Conservation (phyloP, 2,888 invertebrate species). For the Dastarcus helophoroides region DNA sequence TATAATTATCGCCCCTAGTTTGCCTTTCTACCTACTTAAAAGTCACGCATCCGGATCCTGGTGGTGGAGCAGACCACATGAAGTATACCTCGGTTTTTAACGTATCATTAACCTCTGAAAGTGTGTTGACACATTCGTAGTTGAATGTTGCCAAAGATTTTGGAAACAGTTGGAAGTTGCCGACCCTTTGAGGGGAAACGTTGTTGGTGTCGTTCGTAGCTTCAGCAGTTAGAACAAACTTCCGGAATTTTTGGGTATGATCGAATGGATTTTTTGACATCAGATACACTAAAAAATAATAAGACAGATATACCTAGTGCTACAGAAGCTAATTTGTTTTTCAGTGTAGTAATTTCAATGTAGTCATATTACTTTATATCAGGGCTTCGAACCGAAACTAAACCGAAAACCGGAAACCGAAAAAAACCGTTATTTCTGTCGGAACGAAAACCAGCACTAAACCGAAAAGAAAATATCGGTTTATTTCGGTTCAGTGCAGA, state of each 20-base stretch:
- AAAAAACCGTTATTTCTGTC: no score
- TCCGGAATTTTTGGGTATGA: conserved; percentile 62
- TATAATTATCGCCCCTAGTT: background rate
- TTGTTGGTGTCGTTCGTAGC: conserved; percentile 41
- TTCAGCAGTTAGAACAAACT: conserved; percentile 67
- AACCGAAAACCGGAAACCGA: no score
- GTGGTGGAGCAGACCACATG: conserved; percentile 81
- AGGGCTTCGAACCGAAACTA: no score
- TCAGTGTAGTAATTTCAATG: no score
- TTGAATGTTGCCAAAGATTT: conserved; percentile 57
- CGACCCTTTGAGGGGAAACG: conserved; percentile 46
- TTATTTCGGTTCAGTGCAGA: no score
- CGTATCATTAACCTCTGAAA: conserved; percentile 66
- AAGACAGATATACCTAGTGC: no score
- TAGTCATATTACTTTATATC: no score
- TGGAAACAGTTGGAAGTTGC: conserved; percentile 59
- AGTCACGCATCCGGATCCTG: conserved; percentile 75
- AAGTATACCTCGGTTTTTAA: conserved; percentile 77
- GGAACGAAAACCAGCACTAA: no score
- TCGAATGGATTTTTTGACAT: conserved; percentile 52
- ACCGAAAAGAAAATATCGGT: no score
- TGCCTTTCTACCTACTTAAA: conserved; percentile 50
- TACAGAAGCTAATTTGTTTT: no score
- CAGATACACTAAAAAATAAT: conserved; percentile 24
- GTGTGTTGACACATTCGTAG: conserved; percentile 74